phyloP scores from a whole-genome alignment of 1,140 invertebrate species.

The Hycleus phaleratus region DNA sequence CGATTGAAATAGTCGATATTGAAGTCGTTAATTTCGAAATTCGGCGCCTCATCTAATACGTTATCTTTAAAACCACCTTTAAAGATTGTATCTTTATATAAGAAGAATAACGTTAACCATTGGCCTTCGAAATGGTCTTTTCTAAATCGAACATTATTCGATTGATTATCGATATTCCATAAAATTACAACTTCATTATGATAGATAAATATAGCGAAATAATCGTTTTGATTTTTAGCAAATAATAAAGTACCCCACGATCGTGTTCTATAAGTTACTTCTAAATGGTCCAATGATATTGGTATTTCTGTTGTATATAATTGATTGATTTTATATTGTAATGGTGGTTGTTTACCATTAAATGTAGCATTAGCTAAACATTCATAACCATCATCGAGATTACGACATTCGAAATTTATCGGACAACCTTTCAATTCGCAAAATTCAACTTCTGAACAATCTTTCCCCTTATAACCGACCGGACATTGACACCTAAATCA shows the following conservation, averaged over 20 bases:
- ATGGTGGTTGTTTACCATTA: constrained; percentile 57
- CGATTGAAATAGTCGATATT: constrained; percentile 50
- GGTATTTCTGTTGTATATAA: no score
- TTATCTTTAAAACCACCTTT: constrained; percentile 47
- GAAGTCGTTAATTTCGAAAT: constrained; percentile 44
- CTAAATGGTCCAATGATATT: no score
- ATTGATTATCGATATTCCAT: constrained; percentile 52
- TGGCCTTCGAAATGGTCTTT: constrained; percentile 55
- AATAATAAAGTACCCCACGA: constrained; percentile 64
- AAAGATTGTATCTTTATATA: constrained; percentile 47
- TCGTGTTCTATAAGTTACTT: constrained; percentile 56
- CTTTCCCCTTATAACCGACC: constrained; percentile 84
- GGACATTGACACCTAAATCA: constrained; percentile 65
- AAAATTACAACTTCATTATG: constrained; percentile 58
- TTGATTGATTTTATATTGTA: constrained; percentile 42
- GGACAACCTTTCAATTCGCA: constrained; percentile 83
- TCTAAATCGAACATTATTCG: constrained; percentile 46
- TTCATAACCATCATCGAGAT: constrained; percentile 85
- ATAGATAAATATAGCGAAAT: constrained; percentile 64
- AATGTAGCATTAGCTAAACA: constrained; percentile 86
- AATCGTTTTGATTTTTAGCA: constrained; percentile 48
- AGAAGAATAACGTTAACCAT: constrained; percentile 60
- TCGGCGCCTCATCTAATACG: constrained; percentile 43
- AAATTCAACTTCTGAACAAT: constrained; percentile 87
- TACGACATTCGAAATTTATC: constrained; percentile 67